Base-by-base conservation (phyloP, 1,140 invertebrate species). In the Pristionchus pacificus region DNA sequence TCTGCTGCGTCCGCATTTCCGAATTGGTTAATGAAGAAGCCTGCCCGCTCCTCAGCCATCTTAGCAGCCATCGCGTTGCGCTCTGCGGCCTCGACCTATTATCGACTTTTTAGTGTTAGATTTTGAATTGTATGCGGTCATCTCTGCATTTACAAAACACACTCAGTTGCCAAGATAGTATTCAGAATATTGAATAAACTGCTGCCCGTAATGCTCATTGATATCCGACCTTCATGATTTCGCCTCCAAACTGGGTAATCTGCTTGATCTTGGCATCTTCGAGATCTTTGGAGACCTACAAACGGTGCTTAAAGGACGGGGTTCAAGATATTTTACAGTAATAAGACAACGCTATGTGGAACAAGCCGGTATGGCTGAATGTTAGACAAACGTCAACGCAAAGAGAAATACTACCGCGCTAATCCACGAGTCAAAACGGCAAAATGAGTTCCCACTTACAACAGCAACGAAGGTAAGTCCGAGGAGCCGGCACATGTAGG, bases 1-100 rank as follows among this genome's bases (percentile, higher is more conserved):
- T 77, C 76, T 19, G 76, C 76, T 6, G 59, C 29, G 33, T 75
- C 72, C 1, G 76, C 70, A 67, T 77, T 78, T 13, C 58, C 77
- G 55, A 77, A 77, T 57, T 77, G 76, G 60, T 77, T 77, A 71
- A 77, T 77, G 49, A 77, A 77, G 67, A 77, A 77, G 6, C 76
- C 71, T 30, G 61, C 63, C 6, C 33, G 62, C 27, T 58, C 15
- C 14, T 59, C 33, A 1, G 76, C 71, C 29, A 65, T 15, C 59
- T 70, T 28, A 19, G 64, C 29, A 1, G 74, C 74, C n/a, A 49
- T 19, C 6, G 38, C 58, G 33, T 65, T 33, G 32, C 55, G 67
- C 27, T 64, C 71, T 61, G 33, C 27, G 55, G 67, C 38, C 14
- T 38, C 15, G 1, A 28, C 13, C 24, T 14, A 2, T 28, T 0